Base-by-base conservation (phyloP, 1,140 invertebrate genomes). In the Meloidogyne chitwoodi region DNA sequence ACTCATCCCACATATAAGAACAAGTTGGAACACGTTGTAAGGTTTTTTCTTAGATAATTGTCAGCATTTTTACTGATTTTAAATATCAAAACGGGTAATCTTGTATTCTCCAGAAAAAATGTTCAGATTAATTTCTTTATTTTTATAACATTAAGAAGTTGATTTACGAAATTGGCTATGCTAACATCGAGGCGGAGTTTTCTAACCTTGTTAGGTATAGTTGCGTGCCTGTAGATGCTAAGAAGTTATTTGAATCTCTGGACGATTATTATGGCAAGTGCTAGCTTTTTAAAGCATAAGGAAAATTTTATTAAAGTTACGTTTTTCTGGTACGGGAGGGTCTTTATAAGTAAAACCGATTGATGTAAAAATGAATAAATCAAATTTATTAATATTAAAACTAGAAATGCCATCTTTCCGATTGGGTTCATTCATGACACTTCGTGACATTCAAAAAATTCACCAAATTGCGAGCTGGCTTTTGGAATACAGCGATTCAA, bases 11-110 rank as follows among this genome's bases (percentile, higher is more conserved):
- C 82, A 26, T 87, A 86, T 68, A 62, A 77, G 65, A 75, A 71
- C 26, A 84, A 86, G 61, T 73, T 75, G 10, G 81, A 85, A 29
- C 84, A 85, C 68, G 87, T 85, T 81, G 83, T 87, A 38, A 24
- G 82, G 4, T 6, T 1, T n/a, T 68, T 68, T 68, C n/a, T 27
- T 48, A 14, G 0, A n/a, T 56, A 27, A 24, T 38, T 38, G 10
- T 10, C 4, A 8, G 3, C 8, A 44, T 38, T 68, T n/a, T n/a
- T n/a, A n/a, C n/a, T n/a, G n/a, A n/a, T n/a, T n/a, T n/a, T n/a
- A n/a, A n/a, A n/a, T n/a, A n/a, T n/a, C n/a, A n/a, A n/a, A n/a
- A n/a, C n/a, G n/a, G n/a, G n/a, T n/a, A n/a, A n/a, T n/a, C n/a
- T n/a, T n/a, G n/a, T n/a, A n/a, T n/a, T n/a, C n/a, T n/a, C n/a